A percentile compares a stretch with the other conserved stretches of the same genome.
These are phyloP conservation scores for Mesopsocus fuscifrons DNA, from an alignment of 2,888 invertebrate genomes.

Conservation along the genomic window DNA sequence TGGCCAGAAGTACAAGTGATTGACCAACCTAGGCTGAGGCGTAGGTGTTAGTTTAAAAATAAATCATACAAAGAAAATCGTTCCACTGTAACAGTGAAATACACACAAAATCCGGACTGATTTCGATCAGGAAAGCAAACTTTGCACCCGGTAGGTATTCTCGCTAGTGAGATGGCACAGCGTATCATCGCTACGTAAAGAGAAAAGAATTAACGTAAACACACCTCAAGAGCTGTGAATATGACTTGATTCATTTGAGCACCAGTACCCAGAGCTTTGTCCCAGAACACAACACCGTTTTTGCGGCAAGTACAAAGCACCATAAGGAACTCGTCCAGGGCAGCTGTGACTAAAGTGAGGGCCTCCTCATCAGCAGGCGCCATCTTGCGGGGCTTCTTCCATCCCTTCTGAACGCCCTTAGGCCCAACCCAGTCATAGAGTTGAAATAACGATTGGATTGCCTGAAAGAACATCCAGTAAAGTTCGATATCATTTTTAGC, in stretches of 20 bases:
- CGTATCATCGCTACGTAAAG: too few species aligned
- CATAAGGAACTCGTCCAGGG: slow-evolving; percentile 42
- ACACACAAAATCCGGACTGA: too few species aligned
- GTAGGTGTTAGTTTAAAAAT: too few species aligned
- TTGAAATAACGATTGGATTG: slow-evolving; percentile 41
- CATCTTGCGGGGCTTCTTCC: slow-evolving; percentile 20
- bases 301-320: slow-evolving; percentile 54
- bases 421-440: slow-evolving; percentile 62
- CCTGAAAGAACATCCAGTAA: too few species aligned
- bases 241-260: slow-evolving; percentile 13
- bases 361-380: slow-evolving; percentile 9
- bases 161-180: too few species aligned
- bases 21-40: too few species aligned
- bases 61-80: too few species aligned
- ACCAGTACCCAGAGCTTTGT: slow-evolving; percentile 31
- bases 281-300: slow-evolving; percentile 55
- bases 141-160: too few species aligned
- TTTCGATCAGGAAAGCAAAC: too few species aligned
- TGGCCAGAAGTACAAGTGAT: too few species aligned
- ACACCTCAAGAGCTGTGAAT: slow-evolving; percentile 13
- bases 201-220: neutral
- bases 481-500: too few species aligned
- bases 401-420: slow-evolving; percentile 26
- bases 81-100: too few species aligned
- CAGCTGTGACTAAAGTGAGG: slow-evolving; percentile 10